phyloP scores from a whole-genome alignment of 2,797 vertebrate genomes.

The Petrocephalus sullivani region DNA sequence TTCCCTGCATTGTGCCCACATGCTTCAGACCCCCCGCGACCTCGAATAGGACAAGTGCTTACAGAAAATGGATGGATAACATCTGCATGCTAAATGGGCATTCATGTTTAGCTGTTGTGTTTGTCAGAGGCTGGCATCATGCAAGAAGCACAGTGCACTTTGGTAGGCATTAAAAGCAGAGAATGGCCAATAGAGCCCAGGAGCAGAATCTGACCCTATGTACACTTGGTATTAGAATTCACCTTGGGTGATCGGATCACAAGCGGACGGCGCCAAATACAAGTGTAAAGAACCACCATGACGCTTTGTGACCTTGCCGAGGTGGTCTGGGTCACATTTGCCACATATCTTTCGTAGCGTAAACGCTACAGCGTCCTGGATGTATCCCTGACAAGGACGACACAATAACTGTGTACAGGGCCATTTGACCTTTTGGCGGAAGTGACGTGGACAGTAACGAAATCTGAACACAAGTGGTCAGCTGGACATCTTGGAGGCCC shows the following conservation, averaged over 20 bases:
- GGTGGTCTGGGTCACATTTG: not conserved
- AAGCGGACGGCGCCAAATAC: not conserved
- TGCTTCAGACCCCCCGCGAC: not conserved
- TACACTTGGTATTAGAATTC: not conserved
- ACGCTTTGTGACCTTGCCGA: not conserved
- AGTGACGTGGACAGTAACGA: not conserved
- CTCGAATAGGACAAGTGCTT: not conserved
- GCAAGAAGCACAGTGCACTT: not conserved
- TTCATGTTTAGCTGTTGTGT: not conserved
- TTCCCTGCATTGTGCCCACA: not conserved
- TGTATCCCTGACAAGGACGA: not conserved
- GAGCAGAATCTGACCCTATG: not conserved
- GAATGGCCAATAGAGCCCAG: not conserved
- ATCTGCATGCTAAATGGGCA: not conserved
- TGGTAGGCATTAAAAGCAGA: not conserved
- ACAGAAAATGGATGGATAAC: not conserved
- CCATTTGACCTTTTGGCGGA: no score
- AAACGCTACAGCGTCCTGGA: not conserved
- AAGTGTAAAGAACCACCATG: not conserved
- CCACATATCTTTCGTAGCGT: not conserved
- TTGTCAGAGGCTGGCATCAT: not conserved
- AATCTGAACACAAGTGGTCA: not conserved
- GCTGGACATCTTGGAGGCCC: not conserved
- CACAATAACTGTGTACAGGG: not conserved
- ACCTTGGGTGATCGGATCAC: not conserved